Conservation (phyloP, 2,113 vertebrate genomes). For the Bos javanicus region DNA sequence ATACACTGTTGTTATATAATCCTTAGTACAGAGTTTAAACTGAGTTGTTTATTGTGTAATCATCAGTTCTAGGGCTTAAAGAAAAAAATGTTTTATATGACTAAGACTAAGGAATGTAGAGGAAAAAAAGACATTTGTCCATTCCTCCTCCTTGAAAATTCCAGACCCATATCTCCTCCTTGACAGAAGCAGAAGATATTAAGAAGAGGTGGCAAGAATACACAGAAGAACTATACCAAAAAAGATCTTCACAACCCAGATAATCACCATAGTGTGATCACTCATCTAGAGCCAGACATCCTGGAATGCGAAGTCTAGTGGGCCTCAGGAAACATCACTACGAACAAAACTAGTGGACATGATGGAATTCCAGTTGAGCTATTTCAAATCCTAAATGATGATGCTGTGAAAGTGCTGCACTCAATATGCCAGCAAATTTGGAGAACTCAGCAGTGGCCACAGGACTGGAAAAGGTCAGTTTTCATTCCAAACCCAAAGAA, state of each 20-base stretch:
- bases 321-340: neutral
- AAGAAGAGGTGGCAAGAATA: neutral
- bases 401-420: neutral
- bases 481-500: neutral
- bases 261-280: neutral
- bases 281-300: neutral
- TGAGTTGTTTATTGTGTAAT: neutral
- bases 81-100: neutral
- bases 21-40: neutral
- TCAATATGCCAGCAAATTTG: neutral
- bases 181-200: neutral
- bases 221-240: neutral
- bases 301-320: neutral
- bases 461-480: neutral
- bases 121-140: neutral
- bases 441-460: neutral
- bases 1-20: neutral
- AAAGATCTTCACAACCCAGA: neutral
- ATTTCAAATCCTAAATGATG: neutral
- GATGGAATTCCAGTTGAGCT: neutral
- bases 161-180: neutral
- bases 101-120: neutral
- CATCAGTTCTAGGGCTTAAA: neutral
- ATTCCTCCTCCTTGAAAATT: neutral
- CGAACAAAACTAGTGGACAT: rapidly evolving